Conservation (phyloP, 2,888 invertebrate genomes). For the Rhyacophila evoluta region DNA sequence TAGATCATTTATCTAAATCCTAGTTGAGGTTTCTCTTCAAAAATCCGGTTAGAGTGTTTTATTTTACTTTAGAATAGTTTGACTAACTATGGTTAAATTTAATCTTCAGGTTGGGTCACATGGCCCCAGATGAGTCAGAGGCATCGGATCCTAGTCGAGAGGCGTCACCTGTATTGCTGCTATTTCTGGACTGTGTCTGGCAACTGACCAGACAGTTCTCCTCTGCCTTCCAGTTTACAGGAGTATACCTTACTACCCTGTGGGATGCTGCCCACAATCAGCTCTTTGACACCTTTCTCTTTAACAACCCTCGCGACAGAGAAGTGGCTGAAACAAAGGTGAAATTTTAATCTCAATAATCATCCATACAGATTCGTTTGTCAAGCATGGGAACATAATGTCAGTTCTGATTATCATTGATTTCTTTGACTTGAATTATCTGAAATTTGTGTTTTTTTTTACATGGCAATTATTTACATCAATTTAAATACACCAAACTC, state of each 20-base stretch:
- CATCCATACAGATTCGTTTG: too few species aligned
- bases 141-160: conserved; percentile 58
- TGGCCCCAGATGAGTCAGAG: conserved; percentile 70
- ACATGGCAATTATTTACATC: too few species aligned
- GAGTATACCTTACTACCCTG: conserved; percentile 90
- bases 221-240: conserved; percentile 89
- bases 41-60: too few species aligned
- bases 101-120: conserved; percentile 77
- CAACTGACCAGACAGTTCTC: conserved; percentile 92
- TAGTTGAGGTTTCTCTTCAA: too few species aligned
- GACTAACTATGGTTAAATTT: too few species aligned
- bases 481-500: too few species aligned
- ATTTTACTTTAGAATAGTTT: too few species aligned
- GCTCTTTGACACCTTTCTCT: conserved; percentile 93
- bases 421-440: too few species aligned
- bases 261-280: conserved; percentile 93
- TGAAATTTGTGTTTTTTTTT: too few species aligned
- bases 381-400: too few species aligned
- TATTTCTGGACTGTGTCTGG: conserved; percentile 95
- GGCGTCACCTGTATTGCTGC: conserved; percentile 87
- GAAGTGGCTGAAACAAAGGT: conserved; percentile 75
- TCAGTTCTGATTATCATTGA: too few species aligned
- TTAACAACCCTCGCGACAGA: conserved; percentile 86
- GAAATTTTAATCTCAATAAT: conserved; percentile 31
- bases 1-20: too few species aligned